Conservation (phyloP, 2,113 vertebrate genomes). For the Phalacrocorax aristotelis region DNA sequence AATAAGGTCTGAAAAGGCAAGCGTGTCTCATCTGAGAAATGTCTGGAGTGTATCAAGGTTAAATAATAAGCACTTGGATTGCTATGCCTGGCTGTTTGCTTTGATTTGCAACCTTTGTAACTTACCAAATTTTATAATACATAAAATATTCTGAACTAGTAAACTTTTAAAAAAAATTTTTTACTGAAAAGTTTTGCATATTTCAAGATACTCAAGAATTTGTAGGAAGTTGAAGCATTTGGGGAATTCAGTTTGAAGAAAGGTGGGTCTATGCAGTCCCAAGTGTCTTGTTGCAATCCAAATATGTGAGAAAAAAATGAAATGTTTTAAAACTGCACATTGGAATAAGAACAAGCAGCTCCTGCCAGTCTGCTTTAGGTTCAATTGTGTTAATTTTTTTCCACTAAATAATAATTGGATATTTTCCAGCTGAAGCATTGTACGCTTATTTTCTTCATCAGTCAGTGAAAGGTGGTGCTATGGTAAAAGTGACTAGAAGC, state of each 20-base stretch:
- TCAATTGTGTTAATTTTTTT: background rate
- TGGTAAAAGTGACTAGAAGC: background rate
- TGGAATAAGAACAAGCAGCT: background rate
- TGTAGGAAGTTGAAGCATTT: background rate
- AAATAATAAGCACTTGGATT: background rate
- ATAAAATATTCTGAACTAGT: background rate
- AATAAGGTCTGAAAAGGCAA: background rate
- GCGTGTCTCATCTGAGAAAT: background rate
- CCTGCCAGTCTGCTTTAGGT: background rate
- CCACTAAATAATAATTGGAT: background rate
- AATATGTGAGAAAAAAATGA: background rate
- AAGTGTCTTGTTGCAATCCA: background rate
- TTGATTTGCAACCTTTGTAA: background rate
- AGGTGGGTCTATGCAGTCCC: background rate
- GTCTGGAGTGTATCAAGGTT: background rate
- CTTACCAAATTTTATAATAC: background rate
- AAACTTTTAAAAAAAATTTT: background rate
- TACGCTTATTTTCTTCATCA: accelerated
- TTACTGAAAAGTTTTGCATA: background rate
- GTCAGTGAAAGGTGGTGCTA: background rate
- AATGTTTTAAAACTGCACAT: background rate
- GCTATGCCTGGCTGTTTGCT: background rate
- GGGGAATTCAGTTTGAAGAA: background rate
- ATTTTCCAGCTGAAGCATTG: background rate
- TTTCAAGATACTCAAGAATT: background rate